Evolutionary conservation across 2,797 vertebrate species (phyloP).

Genomic region (Graptemys geographica): DNA sequence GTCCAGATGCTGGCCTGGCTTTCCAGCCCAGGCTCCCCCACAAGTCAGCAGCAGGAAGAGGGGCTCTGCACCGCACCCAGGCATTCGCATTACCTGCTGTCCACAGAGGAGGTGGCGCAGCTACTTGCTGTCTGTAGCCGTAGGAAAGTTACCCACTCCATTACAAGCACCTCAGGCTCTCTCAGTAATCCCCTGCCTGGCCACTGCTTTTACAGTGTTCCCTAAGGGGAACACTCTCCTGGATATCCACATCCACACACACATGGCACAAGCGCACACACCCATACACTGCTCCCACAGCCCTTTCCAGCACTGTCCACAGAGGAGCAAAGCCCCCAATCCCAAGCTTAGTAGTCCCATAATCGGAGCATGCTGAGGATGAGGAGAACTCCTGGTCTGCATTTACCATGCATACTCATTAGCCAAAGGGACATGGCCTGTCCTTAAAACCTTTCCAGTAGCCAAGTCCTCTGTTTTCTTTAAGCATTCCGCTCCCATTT

Average conservation of each 20-base stretch:
- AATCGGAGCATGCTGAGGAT: not conserved
- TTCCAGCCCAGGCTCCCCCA: too few species aligned
- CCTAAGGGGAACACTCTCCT: not conserved
- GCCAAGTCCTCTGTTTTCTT: not conserved
- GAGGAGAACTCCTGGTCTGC: not conserved
- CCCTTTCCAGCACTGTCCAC: not conserved
- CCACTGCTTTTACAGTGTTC: too few species aligned
- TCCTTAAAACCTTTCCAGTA: not conserved
- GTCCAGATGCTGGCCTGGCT: too few species aligned
- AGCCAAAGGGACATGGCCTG: not conserved
- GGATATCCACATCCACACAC: too few species aligned
- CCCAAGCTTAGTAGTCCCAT: not conserved
- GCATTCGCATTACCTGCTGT: not conserved
- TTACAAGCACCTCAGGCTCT: not conserved
- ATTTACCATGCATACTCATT: not conserved
- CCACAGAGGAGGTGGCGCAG: not conserved
- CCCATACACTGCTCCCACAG: not conserved
- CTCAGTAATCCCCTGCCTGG: too few species aligned
- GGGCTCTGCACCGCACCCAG: too few species aligned
- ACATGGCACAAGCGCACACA: too few species aligned
- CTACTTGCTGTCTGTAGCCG: too few species aligned
- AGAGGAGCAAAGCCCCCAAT: not conserved
- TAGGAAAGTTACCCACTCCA: not conserved
- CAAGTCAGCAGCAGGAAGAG: not conserved
- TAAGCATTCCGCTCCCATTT: not conserved